A percentile compares a stretch with the other conserved stretches of the same genome.
phyloP scores from a whole-genome alignment of 2,113 vertebrate genomes.

The Machaerirhynchus nigripectus region DNA sequence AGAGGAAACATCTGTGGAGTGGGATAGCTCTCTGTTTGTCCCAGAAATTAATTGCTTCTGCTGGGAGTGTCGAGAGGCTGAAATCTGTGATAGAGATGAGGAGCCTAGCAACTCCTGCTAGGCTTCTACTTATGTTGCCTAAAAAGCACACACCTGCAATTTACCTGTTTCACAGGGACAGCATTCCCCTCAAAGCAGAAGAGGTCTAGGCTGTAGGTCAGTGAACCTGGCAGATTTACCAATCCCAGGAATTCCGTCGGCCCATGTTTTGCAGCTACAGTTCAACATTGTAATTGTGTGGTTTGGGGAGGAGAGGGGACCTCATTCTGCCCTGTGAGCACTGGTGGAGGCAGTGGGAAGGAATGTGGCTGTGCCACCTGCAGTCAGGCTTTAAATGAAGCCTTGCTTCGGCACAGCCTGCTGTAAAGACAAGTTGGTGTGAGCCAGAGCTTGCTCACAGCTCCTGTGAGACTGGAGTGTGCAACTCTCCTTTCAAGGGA shows the following conservation, averaged over 20 bases:
- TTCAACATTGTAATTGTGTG: background rate
- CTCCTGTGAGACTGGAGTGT: background rate
- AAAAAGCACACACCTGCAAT: background rate
- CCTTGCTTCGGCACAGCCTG: background rate
- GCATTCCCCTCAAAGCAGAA: background rate
- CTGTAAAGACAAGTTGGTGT: background rate
- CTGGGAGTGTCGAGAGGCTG: background rate
- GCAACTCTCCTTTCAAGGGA: background rate
- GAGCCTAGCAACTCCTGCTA: background rate
- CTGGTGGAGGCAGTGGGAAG: background rate
- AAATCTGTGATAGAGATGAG: background rate
- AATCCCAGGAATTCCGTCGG: background rate
- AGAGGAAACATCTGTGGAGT: slow-evolving; percentile 72
- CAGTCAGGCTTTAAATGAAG: background rate
- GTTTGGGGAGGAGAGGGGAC: background rate
- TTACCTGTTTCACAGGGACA: background rate
- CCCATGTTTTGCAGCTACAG: rapidly evolving
- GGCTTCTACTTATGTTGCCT: background rate
- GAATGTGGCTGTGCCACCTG: background rate
- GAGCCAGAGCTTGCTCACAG: background rate
- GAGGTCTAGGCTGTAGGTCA: background rate
- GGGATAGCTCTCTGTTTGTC: slow-evolving; percentile 61
- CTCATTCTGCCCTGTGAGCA: background rate
- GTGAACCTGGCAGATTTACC: background rate
- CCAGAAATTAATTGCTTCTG: slow-evolving; percentile 58